Percentiles rank a stretch among this genome's conserved stretches.
Conservation (phyloP, 1,140 invertebrate genomes). For the Rhysida immarginata region DNA sequence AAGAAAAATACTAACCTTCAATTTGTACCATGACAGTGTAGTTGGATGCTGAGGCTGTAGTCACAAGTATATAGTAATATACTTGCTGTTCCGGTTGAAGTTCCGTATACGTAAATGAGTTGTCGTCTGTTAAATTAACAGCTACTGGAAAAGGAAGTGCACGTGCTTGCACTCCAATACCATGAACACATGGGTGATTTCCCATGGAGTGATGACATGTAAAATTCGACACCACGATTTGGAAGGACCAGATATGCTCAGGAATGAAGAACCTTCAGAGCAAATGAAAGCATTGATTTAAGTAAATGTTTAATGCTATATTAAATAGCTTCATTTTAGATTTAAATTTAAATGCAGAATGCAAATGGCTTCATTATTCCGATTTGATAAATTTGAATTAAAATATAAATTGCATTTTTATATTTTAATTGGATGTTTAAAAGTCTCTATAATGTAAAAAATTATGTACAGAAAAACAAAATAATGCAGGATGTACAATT, state of each 20-base stretch:
- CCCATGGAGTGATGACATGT: conserved; percentile 13
- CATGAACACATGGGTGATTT: conserved; percentile 8
- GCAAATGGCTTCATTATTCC: no score
- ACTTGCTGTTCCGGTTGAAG: conserved; percentile 35
- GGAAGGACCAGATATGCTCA: conserved; percentile 33
- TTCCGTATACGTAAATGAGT: conserved; percentile 29
- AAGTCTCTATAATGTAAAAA: no score
- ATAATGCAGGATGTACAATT: no score
- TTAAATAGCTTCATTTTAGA: no score
- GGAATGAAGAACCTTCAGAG: conserved; percentile 35
- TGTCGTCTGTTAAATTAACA: conserved; percentile 13
- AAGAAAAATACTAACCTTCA: conserved; percentile 25
- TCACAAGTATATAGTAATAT: conserved; percentile 38
- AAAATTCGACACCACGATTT: conserved; percentile 33
- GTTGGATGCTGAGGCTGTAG: conserved; percentile 31
- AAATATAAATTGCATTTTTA: no score
- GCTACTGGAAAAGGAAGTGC: conserved; percentile 4
- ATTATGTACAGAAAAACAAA: no score
- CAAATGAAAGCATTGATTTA: conserved; percentile 11
- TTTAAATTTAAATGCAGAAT: no score
- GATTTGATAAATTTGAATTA: no score
- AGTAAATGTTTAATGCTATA: no score
- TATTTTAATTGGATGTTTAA: no score
- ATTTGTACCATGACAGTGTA: conserved; percentile 31
- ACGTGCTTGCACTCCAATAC: neutral